These are phyloP conservation scores for Drosophila rubida DNA, from an alignment of 2,888 invertebrate genomes.

Conservation along the genomic window DNA sequence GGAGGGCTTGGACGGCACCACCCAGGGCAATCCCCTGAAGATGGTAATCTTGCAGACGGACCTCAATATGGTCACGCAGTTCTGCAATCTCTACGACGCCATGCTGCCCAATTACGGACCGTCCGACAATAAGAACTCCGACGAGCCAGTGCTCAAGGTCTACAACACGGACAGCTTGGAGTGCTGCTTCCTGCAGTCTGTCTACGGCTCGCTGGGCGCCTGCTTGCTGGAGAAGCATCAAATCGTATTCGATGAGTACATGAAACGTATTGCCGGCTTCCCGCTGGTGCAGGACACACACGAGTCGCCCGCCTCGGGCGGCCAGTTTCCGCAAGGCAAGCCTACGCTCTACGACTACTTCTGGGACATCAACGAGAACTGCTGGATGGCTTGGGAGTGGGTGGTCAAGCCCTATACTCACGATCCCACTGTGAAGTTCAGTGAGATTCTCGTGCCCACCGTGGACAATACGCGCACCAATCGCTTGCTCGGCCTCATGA, in stretches of 20 bases:
- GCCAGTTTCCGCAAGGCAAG: constrained; percentile 90
- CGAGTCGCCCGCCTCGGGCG: constrained; percentile 88
- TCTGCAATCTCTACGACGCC: constrained; percentile 92
- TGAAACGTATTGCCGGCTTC: constrained; percentile 89
- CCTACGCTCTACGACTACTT: constrained; percentile 93
- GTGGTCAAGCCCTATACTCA: constrained; percentile 92
- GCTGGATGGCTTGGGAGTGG: constrained; percentile 95
- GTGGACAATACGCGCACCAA: constrained; percentile 93
- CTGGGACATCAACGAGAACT: constrained; percentile 88
- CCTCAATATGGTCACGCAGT: constrained; percentile 94
- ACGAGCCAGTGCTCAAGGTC: constrained; percentile 85
- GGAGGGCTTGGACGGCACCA: constrained; percentile 90
- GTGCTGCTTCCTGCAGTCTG: constrained; percentile 89
- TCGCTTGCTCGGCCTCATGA: constrained; percentile 92
- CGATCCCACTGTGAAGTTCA: constrained; percentile 89
- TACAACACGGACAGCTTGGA: constrained; percentile 88
- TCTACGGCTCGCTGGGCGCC: constrained; percentile 95
- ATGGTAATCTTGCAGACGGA: constrained; percentile 94
- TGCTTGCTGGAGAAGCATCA: constrained; percentile 89
- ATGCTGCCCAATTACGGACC: constrained; percentile 86
- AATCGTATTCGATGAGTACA: constrained; percentile 90
- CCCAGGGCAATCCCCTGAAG: constrained; percentile 90
- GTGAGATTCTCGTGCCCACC: constrained; percentile 95
- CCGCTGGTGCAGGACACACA: constrained; percentile 88
- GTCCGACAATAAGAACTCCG: constrained; percentile 80